Base-by-base conservation (phyloP, 2,888 invertebrate species). In the Nycteola revayana region DNA sequence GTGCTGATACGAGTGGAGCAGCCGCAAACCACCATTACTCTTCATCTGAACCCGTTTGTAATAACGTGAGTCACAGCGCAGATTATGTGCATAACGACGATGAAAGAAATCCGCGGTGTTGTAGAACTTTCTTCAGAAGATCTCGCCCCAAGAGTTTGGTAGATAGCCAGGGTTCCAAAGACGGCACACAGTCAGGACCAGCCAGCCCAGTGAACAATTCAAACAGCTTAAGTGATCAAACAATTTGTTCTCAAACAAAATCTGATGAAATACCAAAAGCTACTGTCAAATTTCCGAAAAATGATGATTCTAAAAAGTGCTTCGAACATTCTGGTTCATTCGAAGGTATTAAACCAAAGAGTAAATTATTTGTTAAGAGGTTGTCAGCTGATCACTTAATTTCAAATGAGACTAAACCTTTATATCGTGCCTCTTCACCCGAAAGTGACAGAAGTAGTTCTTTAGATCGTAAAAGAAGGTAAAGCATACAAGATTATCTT, bases 391-490 rank as follows among this genome's bases (percentile, higher is more conserved):
- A 89, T 66, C 88, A 89, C 64, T 66, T 89, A 38, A 85, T 88
- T 58, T 70, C 85, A 9, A 85, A 59, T 73, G 87, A 88, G 9
- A 67, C 70, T 6, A 87, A 79, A 46, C 78, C 82, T 4, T 52
- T 86, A 9, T 87, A 69, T 35, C 73, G 66, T n/a, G 73, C 84
- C 0, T 82, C 87, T n/a, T 89, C 88, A 6, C 87, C 88, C 20
- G 88, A 88, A 36, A 89, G 85, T 72, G 87, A 87, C 40, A 69
- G 87, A 45, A 87, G 86, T 62, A 85, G 78, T 66, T 89, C 88
- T 10, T 59, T 88, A 48, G 88, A 89, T 49, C 71, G 88, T 14
- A 89, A 89, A 57, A 75, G 67, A 53, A 82, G 84, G 88, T 87
- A 47, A n/a, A 34, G 37, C 21, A 25, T 31, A 24, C 18, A 14